Conservation (phyloP, 2,113 vertebrate genomes). For the Phylloscopus trochiloides region DNA sequence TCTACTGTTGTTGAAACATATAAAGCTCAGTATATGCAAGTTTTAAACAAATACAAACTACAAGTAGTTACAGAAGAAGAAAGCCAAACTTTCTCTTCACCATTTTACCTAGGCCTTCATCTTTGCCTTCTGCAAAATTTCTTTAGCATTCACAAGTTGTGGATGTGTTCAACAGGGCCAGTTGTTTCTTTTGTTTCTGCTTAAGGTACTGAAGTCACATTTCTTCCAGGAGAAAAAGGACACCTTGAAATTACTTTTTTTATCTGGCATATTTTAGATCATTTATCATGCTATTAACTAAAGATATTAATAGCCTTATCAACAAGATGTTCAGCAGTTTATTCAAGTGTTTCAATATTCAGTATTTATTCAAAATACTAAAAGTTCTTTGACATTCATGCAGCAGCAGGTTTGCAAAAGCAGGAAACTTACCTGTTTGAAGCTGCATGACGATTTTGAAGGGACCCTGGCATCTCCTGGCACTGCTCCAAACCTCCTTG, state of each 20-base stretch:
- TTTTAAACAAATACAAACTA: background rate
- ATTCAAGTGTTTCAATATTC: background rate
- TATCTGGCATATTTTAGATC: background rate
- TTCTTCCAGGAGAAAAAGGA: background rate
- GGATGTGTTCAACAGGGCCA: background rate
- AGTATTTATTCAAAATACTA: background rate
- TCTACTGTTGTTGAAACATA: background rate
- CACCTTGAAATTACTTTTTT: background rate
- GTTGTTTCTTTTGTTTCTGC: background rate
- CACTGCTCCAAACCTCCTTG: background rate
- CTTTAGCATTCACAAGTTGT: background rate
- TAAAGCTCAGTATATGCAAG: background rate
- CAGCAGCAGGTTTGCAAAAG: background rate
- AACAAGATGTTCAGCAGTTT: background rate
- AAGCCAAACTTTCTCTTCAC: background rate
- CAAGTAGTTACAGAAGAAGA: background rate
- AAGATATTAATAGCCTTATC: background rate
- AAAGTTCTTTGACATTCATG: background rate
- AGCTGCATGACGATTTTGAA: background rate
- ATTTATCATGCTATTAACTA: background rate
- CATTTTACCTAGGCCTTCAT: background rate
- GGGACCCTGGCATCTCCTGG: fast-evolving
- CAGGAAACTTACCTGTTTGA: background rate
- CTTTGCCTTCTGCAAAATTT: background rate
- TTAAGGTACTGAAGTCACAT: background rate